A percentile compares a stretch with the other conserved stretches of the same genome.
phyloP scores from a whole-genome alignment of 1,140 invertebrate genomes.

The Phenacoccus solenopsis region DNA sequence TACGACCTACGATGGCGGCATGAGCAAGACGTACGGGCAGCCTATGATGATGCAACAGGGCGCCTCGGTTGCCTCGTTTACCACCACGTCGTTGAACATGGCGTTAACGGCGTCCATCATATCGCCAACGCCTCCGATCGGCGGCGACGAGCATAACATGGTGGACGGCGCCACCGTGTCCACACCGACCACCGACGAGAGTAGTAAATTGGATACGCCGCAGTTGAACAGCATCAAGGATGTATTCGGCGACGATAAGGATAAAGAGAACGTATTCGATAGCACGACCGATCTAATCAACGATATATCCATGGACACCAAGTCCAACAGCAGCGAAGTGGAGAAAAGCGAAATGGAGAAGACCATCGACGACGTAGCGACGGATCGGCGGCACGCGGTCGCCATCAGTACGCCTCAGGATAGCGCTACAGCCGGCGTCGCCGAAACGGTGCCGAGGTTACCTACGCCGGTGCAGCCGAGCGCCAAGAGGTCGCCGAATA shows the following conservation, averaged over 20 bases:
- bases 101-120: slow-evolving; percentile 62
- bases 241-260: background rate
- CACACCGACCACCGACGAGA: slow-evolving; percentile 22
- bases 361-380: background rate
- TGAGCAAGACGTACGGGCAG: slow-evolving; percentile 19
- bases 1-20: background rate
- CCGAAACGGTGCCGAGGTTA: background rate
- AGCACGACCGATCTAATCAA: background rate
- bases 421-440: background rate
- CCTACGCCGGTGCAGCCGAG: slow-evolving; percentile 27
- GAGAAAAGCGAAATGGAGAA: background rate
- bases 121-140: slow-evolving; percentile 30
- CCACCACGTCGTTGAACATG: slow-evolving; percentile 61
- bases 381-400: background rate
- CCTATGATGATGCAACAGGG: slow-evolving; percentile 31
- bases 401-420: background rate
- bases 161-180: background rate
- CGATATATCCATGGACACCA: background rate
- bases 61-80: slow-evolving; percentile 50
- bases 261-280: background rate
- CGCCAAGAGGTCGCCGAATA: slow-evolving; percentile 50
- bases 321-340: background rate
- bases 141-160: background rate
- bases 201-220: background rate
- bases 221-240: background rate